phyloP scores from a whole-genome alignment of 2,888 invertebrate species.

The Julus scanicus region DNA sequence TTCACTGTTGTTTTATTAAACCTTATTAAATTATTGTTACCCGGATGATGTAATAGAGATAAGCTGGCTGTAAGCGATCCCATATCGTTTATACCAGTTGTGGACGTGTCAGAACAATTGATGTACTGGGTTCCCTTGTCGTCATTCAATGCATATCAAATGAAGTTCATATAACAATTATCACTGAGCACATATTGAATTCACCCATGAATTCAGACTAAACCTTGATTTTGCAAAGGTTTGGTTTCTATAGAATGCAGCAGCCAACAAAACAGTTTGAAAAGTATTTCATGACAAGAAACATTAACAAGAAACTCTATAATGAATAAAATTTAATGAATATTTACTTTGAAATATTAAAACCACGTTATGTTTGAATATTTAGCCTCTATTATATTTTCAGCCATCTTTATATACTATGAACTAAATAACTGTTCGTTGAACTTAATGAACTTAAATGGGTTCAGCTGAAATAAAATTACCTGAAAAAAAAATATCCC shows the following conservation, averaged over 20 bases:
- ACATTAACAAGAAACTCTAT: too few species aligned
- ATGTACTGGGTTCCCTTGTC: neutral
- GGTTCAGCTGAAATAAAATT: neutral
- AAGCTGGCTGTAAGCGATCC: neutral
- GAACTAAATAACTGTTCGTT: conserved; percentile 8
- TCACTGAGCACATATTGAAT: neutral
- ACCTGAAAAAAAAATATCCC: neutral
- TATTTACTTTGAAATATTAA: too few species aligned
- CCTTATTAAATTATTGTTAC: neutral
- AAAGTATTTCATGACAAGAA: too few species aligned
- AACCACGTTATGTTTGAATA: too few species aligned
- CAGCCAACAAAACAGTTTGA: neutral
- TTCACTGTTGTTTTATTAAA: neutral
- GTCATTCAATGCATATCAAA: conserved; percentile 14
- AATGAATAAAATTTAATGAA: too few species aligned
- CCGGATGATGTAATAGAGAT: neutral
- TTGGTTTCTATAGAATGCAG: neutral
- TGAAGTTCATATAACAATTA: neutral
- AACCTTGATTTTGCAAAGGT: neutral
- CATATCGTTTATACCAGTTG: neutral
- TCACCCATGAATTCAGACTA: too few species aligned
- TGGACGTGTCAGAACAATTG: conserved; percentile 24
- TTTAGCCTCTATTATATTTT: neutral
- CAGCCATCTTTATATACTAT: neutral
- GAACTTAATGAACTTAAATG: neutral